These are phyloP conservation scores for Chymomyza procnemis DNA, from an alignment of 2,888 invertebrate genomes.

Conservation along the genomic window DNA sequence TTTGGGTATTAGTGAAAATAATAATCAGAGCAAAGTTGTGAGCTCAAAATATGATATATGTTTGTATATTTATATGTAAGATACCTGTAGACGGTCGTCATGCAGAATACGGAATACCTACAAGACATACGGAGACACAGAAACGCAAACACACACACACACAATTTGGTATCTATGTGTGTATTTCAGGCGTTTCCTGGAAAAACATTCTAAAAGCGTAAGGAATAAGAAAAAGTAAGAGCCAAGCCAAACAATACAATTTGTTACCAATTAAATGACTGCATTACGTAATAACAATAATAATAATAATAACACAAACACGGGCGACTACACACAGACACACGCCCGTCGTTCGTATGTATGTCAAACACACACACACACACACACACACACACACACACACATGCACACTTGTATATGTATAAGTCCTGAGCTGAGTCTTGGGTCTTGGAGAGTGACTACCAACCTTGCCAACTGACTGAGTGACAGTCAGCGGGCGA, in stretches of 20 bases:
- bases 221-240: conserved; percentile 29
- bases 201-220: conserved; percentile 64
- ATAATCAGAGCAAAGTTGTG: neutral
- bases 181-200: conserved; percentile 50
- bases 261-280: conserved; percentile 72
- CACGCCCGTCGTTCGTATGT: neutral
- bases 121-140: too few relatives aligned
- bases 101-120: conserved; percentile 3
- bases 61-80: conserved; percentile 15
- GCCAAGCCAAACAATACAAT: conserved; percentile 66
- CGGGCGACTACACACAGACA: conserved; percentile 3
- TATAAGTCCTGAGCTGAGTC: neutral
- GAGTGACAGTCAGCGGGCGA: conserved; percentile 55
- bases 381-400: neutral
- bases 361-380: neutral
- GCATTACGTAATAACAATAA: conserved; percentile 67
- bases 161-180: conserved; percentile 10
- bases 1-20: neutral
- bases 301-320: conserved; percentile 38
- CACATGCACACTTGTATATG: neutral
- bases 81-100: conserved; percentile 28
- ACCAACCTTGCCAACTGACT: conserved; percentile 25
- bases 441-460: neutral
- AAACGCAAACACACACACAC: too few relatives aligned
- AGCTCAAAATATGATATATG: conserved; percentile 1